phyloP scores from a whole-genome alignment of 2,888 invertebrate genomes.

The Dryobota labecula region DNA sequence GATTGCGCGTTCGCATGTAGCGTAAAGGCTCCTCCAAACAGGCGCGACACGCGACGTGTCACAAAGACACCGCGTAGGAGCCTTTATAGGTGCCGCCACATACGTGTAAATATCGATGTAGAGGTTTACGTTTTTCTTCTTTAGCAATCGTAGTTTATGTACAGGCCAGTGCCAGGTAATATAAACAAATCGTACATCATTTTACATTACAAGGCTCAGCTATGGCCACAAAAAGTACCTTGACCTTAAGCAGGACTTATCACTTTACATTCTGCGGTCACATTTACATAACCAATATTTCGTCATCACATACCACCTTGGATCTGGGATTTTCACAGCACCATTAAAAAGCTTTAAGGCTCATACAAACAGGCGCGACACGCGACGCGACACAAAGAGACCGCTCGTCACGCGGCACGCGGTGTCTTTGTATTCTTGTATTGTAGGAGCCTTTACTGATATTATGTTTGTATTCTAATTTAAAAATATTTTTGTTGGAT shows the following conservation, averaged over 20 bases:
- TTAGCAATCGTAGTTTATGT: background rate
- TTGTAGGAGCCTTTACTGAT: too few species aligned
- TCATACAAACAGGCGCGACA: too few species aligned
- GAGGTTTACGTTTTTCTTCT: background rate
- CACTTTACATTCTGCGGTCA: constrained; percentile 53
- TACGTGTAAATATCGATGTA: background rate
- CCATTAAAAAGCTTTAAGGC: constrained; percentile 30
- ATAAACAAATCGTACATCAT: constrained; percentile 46
- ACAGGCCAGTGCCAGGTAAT: background rate
- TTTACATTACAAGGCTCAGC: constrained; percentile 39
- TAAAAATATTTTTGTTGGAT: too few species aligned
- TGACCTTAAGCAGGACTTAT: constrained; percentile 59
- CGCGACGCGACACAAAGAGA: too few species aligned
- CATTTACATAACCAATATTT: constrained; percentile 61
- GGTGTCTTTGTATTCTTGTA: too few species aligned
- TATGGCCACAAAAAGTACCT: constrained; percentile 39
- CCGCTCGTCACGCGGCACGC: too few species aligned
- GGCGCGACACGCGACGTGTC: too few species aligned
- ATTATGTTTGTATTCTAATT: constrained; percentile 9
- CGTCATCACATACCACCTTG: constrained; percentile 49
- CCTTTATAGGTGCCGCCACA: too few species aligned
- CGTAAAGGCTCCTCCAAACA: too few species aligned
- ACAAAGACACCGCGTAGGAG: too few species aligned
- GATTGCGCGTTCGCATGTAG: too few species aligned
- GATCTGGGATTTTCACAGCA: constrained; percentile 33